These are phyloP conservation scores for Clarias laeviceps DNA, from an alignment of 2,797 vertebrate genomes.

Conservation along the genomic window DNA sequence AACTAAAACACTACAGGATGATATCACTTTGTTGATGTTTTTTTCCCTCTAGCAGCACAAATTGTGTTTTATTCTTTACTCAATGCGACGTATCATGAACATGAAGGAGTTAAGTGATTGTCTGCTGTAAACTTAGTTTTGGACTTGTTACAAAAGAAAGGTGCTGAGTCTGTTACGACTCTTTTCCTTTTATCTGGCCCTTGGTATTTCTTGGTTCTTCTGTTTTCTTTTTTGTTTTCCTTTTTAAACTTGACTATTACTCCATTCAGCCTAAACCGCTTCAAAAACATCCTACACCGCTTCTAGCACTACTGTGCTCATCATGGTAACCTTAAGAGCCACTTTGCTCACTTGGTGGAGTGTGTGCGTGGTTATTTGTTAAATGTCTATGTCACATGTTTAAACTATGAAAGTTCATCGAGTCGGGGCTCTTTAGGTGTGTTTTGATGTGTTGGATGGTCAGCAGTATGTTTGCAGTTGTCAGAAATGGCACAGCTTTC, in stretches of 20 bases:
- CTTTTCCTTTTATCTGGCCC: neutral
- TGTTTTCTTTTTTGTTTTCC: neutral
- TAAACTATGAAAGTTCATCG: neutral
- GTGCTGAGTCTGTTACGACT: neutral
- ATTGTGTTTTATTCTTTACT: neutral
- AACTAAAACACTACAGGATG: neutral
- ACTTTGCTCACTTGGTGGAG: neutral
- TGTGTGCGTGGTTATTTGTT: neutral
- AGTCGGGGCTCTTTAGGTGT: neutral
- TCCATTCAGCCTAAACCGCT: neutral
- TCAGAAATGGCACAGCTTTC: neutral
- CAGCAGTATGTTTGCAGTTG: neutral
- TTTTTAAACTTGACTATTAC: neutral
- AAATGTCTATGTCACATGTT: neutral
- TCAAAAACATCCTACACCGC: neutral
- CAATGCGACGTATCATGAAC: too few species aligned
- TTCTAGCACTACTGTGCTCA: neutral
- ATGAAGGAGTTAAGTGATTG: neutral
- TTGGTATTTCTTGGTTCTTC: neutral
- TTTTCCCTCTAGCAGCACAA: too few species aligned
- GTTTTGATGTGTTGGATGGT: neutral
- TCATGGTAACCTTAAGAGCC: slow-evolving; percentile 11
- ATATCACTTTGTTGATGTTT: neutral
- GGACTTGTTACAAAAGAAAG: neutral
- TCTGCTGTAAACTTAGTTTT: neutral